These are phyloP conservation scores for Helicoverpa zea DNA, from an alignment of 1,140 invertebrate species.

Conservation along the genomic window DNA sequence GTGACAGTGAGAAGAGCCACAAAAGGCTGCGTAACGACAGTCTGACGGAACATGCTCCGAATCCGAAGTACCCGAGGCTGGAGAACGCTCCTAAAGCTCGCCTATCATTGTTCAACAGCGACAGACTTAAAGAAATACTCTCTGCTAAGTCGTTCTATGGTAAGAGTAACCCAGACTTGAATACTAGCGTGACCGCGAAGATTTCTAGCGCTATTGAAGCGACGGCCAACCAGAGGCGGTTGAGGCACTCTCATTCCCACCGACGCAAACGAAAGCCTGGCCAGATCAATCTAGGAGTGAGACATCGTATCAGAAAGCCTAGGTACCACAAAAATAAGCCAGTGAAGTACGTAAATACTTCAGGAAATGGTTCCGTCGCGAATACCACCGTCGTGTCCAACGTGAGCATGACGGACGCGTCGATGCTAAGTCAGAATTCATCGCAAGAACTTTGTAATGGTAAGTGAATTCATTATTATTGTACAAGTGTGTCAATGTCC, in stretches of 20 bases:
- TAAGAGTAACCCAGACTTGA: constrained; percentile 80
- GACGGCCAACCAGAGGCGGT: constrained; percentile 60
- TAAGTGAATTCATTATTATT: constrained; percentile 49
- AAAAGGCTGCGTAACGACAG: constrained; percentile 78
- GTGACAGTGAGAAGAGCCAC: constrained; percentile 75
- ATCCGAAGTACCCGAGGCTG: constrained; percentile 73
- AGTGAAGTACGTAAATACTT: constrained; percentile 47
- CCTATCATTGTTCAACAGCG: constrained; percentile 80
- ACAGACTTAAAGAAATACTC: constrained; percentile 80
- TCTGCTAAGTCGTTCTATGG: constrained; percentile 87
- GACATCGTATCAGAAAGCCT: constrained; percentile 87
- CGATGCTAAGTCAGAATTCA: constrained; percentile 69
- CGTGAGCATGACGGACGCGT: constrained; percentile 63
- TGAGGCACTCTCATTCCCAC: constrained; percentile 62
- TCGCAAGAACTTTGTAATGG: constrained; percentile 69
- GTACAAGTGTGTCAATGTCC: neutral
- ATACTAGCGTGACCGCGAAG: constrained; percentile 73
- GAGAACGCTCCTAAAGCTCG: constrained; percentile 80
- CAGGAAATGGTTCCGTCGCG: constrained; percentile 53
- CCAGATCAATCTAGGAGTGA: constrained; percentile 87
- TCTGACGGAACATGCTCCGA: constrained; percentile 68
- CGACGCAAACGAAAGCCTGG: constrained; percentile 79
- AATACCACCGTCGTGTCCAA: constrained; percentile 64
- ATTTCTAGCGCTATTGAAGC: constrained; percentile 75
- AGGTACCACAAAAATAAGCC: constrained; percentile 78